These are phyloP conservation scores for Hemistola chrysoprasaria DNA, from an alignment of 2,888 invertebrate species.

Conservation along the genomic window DNA sequence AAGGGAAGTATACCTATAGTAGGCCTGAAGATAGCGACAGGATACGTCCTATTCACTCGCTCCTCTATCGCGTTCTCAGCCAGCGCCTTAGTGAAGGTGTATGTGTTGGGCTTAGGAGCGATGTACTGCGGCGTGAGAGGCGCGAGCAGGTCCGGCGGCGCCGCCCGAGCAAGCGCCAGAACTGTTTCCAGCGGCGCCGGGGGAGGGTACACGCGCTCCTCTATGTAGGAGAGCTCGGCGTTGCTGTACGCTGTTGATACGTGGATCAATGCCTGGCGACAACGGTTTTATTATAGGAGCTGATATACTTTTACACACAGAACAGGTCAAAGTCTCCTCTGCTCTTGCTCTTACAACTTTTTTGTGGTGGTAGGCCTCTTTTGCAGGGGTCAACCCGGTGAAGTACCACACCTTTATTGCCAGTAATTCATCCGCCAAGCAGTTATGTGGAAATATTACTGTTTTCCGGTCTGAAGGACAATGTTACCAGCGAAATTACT, in stretches of 20 bases:
- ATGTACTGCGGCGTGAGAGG: constrained; percentile 50
- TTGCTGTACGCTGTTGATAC: constrained; percentile 95
- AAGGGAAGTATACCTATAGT: constrained; percentile 85
- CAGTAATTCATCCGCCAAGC: no score
- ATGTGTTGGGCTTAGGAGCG: constrained; percentile 90
- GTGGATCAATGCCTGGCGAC: constrained; percentile 85
- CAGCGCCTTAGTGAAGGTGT: constrained; percentile 93
- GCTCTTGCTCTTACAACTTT: no score
- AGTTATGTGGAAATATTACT: no score
- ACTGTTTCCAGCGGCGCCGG: constrained; percentile 83
- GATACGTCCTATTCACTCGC: constrained; percentile 81
- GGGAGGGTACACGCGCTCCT: constrained; percentile 88
- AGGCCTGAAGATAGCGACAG: constrained; percentile 90
- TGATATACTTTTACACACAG: not conserved
- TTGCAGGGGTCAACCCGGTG: no score
- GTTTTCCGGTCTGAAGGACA: no score
- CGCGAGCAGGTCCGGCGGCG: constrained; percentile 79
- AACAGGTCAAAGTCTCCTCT: no score
- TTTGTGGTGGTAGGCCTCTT: no score
- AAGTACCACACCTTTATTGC: no score
- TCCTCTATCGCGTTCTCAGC: constrained; percentile 89
- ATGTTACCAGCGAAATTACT: no score
- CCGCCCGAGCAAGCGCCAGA: constrained; percentile 83
- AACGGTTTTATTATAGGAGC: not conserved
- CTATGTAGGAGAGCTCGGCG: constrained; percentile 85